A percentile compares a stretch with the other conserved stretches of the same genome.
Evolutionary conservation across 2,888 invertebrate genomes (phyloP).

Genomic region (Prosapia bicincta): DNA sequence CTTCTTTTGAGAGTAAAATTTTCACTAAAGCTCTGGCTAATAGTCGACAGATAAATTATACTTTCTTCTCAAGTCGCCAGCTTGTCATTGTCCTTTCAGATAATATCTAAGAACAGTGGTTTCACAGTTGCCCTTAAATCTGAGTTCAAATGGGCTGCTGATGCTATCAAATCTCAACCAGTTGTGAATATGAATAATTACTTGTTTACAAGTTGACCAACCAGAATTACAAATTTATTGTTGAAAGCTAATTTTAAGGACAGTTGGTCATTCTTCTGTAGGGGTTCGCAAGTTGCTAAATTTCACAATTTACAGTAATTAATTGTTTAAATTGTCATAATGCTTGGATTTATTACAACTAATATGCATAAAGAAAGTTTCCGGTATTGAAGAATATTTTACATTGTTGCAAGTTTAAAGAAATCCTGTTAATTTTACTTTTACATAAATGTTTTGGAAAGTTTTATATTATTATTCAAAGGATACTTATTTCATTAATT

Average conservation of each 20-base stretch:
- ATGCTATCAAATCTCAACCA: neutral
- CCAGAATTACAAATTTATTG: neutral
- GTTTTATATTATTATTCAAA: too few relatives aligned
- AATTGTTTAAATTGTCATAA: neutral
- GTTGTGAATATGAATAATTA: neutral
- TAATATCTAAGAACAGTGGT: neutral
- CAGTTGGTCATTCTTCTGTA: neutral
- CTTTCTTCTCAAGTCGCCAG: neutral
- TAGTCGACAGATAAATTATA: neutral
- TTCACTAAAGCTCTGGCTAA: too few relatives aligned
- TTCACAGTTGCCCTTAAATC: neutral
- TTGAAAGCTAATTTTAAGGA: neutral
- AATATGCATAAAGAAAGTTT: neutral
- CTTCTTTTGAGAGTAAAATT: too few relatives aligned
- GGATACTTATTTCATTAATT: too few relatives aligned
- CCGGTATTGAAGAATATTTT: too few relatives aligned
- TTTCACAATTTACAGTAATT: neutral
- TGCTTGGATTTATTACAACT: neutral
- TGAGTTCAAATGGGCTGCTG: neutral
- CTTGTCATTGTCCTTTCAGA: neutral
- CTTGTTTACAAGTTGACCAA: neutral
- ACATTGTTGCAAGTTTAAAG: too few relatives aligned
- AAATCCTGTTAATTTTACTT: too few relatives aligned
- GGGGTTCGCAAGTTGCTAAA: neutral
- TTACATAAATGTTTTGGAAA: too few relatives aligned